Percentiles rank a stretch among this genome's conserved stretches.
Conservation (phyloP, 2,888 invertebrate genomes). For the Eupithecia inturbata region DNA sequence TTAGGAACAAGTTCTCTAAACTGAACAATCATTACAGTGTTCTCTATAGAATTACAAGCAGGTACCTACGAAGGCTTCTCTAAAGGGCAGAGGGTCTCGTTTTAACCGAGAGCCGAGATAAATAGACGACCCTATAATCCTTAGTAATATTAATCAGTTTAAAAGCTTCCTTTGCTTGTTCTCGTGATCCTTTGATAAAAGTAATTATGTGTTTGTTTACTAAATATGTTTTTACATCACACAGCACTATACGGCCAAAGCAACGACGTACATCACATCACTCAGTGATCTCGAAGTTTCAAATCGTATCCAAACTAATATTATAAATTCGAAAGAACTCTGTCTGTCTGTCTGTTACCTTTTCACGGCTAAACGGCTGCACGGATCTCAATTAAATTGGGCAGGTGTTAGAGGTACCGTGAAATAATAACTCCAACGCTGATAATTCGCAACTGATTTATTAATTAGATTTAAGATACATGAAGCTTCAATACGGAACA, state of each 20-base stretch:
- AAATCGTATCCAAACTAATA: no score
- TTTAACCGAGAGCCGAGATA: neutral
- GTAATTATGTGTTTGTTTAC: neutral
- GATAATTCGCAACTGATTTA: no score
- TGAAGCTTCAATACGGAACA: no score
- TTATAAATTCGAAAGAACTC: no score
- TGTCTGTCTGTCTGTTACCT: no score
- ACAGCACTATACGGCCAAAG: neutral
- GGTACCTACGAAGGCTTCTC: neutral
- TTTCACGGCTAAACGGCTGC: no score
- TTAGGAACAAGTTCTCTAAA: neutral
- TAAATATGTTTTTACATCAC: neutral
- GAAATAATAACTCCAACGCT: no score
- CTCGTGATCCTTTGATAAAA: neutral
- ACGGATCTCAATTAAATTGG: no score
- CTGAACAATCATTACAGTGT: neutral
- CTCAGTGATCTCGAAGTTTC: neutral
- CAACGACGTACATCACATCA: neutral
- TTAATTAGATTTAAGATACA: no score
- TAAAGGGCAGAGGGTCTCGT: constrained; percentile 1
- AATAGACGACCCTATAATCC: constrained; percentile 1
- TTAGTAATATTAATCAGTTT: constrained; percentile 7
- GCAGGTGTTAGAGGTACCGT: no score
- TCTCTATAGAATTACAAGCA: neutral
- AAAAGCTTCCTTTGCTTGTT: neutral